phyloP scores from a whole-genome alignment of 64 coral and sea anemone species.

The Trachythela sp. region DNA sequence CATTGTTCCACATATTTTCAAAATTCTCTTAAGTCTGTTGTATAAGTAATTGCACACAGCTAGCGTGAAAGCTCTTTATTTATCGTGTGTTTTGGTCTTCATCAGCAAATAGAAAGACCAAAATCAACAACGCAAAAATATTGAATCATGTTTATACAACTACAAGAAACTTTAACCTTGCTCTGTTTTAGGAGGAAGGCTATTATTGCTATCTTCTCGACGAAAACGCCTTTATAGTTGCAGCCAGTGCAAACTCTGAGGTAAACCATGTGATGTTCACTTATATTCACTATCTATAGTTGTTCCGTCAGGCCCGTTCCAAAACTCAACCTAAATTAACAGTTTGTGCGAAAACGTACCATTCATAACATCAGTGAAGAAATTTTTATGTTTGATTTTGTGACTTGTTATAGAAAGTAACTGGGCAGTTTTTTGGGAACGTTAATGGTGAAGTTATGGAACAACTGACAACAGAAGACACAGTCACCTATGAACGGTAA shows the following conservation, averaged over 20 bases:
- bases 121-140: no score
- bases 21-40: no score
- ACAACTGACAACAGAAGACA: conserved; percentile 36
- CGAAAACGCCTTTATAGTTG: conserved; percentile 87
- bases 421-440: conserved; percentile 85
- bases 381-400: background rate
- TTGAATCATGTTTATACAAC: no score
- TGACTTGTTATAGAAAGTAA: conserved; percentile 43
- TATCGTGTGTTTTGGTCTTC: no score
- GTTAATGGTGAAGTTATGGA: conserved; percentile 72
- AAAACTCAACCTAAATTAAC: background rate
- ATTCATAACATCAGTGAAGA: background rate
- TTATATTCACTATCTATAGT: background rate
- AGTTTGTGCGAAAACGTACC: background rate
- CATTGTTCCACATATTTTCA: no score
- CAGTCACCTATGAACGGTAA: background rate
- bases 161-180: background rate
- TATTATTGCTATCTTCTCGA: conserved; percentile 81
- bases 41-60: no score
- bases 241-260: conserved; percentile 58
- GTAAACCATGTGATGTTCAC: background rate
- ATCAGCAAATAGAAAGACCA: no score
- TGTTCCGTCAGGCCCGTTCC: no score
- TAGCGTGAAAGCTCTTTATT: no score
- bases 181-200: conserved; percentile 54